Evolutionary conservation across 1,140 invertebrate species (phyloP).

Genomic region (Andricus grossulariae): DNA sequence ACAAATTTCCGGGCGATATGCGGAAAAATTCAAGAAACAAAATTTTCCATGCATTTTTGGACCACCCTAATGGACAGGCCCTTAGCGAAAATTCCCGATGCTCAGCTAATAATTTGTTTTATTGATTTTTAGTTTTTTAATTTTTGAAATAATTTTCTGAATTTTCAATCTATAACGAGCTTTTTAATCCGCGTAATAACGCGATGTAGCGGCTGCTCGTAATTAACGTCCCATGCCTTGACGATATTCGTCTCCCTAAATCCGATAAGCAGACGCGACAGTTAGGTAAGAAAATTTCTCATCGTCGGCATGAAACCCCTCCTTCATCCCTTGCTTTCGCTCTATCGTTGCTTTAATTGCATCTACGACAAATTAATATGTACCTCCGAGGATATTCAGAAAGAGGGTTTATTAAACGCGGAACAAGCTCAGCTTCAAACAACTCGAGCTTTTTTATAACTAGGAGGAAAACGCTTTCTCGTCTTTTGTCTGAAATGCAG

Average conservation of each 20-base stretch:
- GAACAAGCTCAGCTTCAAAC: neutral
- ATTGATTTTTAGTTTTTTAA: no score
- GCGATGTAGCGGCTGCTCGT: neutral
- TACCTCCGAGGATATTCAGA: neutral
- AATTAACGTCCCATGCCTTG: constrained; percentile 17
- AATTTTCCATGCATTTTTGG: no score
- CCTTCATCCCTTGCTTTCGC: constrained; percentile 8
- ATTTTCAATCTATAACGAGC: constrained; percentile 10
- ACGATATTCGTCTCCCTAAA: neutral
- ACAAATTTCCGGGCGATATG: no score
- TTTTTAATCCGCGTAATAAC: constrained; percentile 11
- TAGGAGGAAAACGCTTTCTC: neutral
- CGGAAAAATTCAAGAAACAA: no score
- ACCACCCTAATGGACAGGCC: no score
- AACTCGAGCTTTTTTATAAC: neutral
- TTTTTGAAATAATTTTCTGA: neutral
- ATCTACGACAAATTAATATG: constrained; percentile 21
- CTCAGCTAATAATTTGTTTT: neutral
- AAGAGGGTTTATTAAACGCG: neutral
- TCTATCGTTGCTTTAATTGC: constrained; percentile 15
- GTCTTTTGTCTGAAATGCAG: neutral
- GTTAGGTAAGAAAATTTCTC: constrained; percentile 28
- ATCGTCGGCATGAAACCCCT: neutral
- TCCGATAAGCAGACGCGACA: constrained; percentile 9
- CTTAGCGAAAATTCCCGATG: neutral